Conservation (phyloP, 1,140 invertebrate genomes). For the Trichonephila clavipes region DNA sequence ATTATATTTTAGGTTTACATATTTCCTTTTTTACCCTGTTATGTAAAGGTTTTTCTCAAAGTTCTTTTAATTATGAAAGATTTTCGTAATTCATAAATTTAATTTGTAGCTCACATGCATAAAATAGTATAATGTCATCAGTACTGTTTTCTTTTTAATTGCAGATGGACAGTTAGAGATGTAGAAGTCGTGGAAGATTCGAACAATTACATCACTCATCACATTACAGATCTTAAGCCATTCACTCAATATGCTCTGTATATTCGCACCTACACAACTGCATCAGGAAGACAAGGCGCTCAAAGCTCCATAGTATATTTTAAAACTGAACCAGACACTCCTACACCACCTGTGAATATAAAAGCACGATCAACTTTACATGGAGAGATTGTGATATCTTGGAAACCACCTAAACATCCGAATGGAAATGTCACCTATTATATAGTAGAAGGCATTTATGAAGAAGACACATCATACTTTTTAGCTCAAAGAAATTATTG, state of each 20-base stretch:
- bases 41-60: too few relatives aligned
- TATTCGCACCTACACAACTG: constrained; percentile 93
- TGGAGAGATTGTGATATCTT: constrained; percentile 86
- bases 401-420: constrained; percentile 87
- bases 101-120: too few relatives aligned
- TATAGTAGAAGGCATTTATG: constrained; percentile 84
- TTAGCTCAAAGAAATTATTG: constrained; percentile 87
- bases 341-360: constrained; percentile 85
- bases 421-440: constrained; percentile 93
- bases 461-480: constrained; percentile 82
- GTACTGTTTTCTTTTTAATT: not conserved
- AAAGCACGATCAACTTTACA: constrained; percentile 83
- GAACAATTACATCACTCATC: constrained; percentile 80
- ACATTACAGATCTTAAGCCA: constrained; percentile 86
- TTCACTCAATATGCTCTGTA: constrained; percentile 94
- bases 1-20: too few relatives aligned
- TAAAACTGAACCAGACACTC: constrained; percentile 87
- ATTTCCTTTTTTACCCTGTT: too few relatives aligned
- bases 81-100: too few relatives aligned
- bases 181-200: constrained; percentile 77
- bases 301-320: constrained; percentile 90
- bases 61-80: too few relatives aligned
- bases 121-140: too few relatives aligned
- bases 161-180: constrained; percentile 83
- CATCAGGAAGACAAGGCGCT: constrained; percentile 87